Evolutionary conservation across 2,888 invertebrate genomes (phyloP), one percentile per base, ranked within the genome.

Genomic region (Polydrusus tereticollis): DNA sequence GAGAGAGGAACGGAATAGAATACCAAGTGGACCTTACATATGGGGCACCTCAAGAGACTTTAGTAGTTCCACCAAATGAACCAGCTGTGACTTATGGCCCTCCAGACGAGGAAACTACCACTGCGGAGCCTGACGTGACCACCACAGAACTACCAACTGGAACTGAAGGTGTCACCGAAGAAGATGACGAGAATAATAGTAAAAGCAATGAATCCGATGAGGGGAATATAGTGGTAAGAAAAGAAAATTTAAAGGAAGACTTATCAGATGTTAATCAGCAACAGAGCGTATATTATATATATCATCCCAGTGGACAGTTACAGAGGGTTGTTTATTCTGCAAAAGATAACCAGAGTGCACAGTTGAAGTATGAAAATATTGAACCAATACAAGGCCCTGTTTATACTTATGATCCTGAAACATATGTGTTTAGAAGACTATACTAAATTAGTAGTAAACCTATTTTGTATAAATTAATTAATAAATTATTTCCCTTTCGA

Each of bases 291-390:
- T 92, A 92, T 82, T 91, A 90, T 82, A 87, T 91, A 6, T 88
- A 91, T 41, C 86, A 91, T 73, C 91, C 91, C 1, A 88, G 86
- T 72, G 89, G 90, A 2, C 87, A 90, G 75, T 86, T 91, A 1
- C 91, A 92, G 78, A 87, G 88, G 69, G 89, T 91, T 12, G 88
- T 87, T 77, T 91, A 89, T 84, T 86, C 88, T 71, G 90, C 90
- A 79, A 82, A 83, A n/a, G 85, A 87, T 75, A 86, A 88, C 78
- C 74, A 83, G 45, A 89, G 89, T 41, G 91, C 91, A 8, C 88
- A 88, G 77, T 86, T 91, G 70, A 89, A 88, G 59, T 91, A 91
- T 80, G 88, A 87, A 78, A 88, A 88, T 77, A 90, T 91, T 72
- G 89, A 90, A 68, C 90, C 90, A 0, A 90, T 91, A 16, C 88